Conservation (phyloP, 2,888 invertebrate species). For the Diarsia dahlii region DNA sequence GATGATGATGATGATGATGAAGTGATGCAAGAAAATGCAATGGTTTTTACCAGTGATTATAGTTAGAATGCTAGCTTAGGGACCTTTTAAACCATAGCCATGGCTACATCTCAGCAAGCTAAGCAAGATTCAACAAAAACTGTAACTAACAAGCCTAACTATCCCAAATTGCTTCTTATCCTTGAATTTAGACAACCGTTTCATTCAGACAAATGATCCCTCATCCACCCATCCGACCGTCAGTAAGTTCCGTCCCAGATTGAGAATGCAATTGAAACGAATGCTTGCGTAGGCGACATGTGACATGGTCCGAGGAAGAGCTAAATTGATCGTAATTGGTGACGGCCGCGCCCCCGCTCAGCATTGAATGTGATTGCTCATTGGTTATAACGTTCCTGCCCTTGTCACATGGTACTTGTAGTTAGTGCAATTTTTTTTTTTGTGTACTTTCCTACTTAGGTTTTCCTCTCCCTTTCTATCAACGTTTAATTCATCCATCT, state of each 20-base stretch:
- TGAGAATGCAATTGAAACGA: slow-evolving; percentile 61
- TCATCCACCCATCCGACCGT: slow-evolving; percentile 25
- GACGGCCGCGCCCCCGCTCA: slow-evolving; percentile 60
- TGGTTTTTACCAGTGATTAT: background rate
- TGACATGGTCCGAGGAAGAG: slow-evolving; percentile 58
- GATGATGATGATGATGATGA: no score
- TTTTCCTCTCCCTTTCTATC: background rate
- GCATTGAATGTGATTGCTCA: slow-evolving; percentile 58
- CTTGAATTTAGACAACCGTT: slow-evolving; percentile 31
- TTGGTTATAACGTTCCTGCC: slow-evolving; percentile 11
- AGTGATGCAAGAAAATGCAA: background rate
- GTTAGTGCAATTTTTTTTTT: background rate
- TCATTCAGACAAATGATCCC: slow-evolving; percentile 38
- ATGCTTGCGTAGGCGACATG: slow-evolving; percentile 53
- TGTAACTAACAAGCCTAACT: no score
- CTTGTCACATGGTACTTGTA: background rate
- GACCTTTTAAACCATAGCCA: background rate
- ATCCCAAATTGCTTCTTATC: background rate
- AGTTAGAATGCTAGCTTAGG: background rate
- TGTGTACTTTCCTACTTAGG: background rate
- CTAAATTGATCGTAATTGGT: slow-evolving; percentile 67
- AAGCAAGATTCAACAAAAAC: background rate
- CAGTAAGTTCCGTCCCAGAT: slow-evolving; percentile 43
- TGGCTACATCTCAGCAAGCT: no score
- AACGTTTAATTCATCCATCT: background rate